These are phyloP conservation scores for Neoarius graeffei DNA, from an alignment of 2,113 vertebrate genomes.

Conservation along the genomic window DNA sequence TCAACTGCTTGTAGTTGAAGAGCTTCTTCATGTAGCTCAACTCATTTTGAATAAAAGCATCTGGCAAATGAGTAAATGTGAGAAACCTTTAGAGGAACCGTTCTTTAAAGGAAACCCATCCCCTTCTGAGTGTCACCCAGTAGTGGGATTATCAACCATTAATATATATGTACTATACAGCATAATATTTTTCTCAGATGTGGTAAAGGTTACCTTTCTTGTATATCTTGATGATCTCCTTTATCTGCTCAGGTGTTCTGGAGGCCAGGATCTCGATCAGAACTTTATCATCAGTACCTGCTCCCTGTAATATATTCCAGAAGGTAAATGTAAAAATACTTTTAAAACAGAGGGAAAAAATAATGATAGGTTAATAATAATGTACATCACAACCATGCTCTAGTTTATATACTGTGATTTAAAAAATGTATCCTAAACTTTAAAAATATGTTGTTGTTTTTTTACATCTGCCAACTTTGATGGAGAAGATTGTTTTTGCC, in stretches of 20 bases:
- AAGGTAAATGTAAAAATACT: neutral
- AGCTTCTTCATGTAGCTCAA: neutral
- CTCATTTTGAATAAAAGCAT: neutral
- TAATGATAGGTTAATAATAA: neutral
- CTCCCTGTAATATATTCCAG: constrained; percentile 73
- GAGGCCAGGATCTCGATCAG: constrained; percentile 93
- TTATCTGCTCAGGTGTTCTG: constrained; percentile 79
- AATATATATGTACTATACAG: neutral
- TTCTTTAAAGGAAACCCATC: neutral
- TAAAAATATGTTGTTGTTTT: too few species aligned
- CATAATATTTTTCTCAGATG: neutral
- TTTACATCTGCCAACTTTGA: too few species aligned
- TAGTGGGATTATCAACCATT: neutral
- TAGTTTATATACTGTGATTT: neutral
- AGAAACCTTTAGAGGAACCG: neutral
- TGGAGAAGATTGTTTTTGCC: too few species aligned
- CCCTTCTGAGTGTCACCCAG: neutral
- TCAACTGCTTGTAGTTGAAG: neutral
- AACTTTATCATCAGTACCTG: constrained; percentile 88
- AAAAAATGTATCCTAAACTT: neutral
- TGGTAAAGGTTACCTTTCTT: constrained; percentile 79
- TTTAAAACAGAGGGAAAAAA: neutral
- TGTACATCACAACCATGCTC: neutral
- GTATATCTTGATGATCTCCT: constrained; percentile 82
- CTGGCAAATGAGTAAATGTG: neutral